These are phyloP conservation scores for Drosophila mayri DNA, from an alignment of 1,140 invertebrate genomes.

Conservation along the genomic window DNA sequence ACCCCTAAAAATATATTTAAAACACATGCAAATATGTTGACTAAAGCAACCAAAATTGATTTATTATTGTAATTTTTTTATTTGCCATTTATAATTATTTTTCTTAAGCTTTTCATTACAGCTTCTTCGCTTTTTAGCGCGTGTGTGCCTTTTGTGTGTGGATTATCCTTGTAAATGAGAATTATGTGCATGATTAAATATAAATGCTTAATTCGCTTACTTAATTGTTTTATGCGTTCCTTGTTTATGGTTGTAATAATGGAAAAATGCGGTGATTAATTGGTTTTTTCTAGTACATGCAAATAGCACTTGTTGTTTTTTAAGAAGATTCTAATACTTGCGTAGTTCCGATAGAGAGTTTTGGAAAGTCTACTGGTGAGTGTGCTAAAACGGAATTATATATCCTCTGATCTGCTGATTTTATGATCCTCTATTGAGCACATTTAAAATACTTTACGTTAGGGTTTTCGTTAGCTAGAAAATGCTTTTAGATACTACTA, in stretches of 20 bases:
- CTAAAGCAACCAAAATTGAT: slow-evolving; percentile 70
- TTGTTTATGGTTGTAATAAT: slow-evolving; percentile 48
- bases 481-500: slow-evolving; percentile 67
- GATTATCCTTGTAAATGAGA: slow-evolving; percentile 39
- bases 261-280: slow-evolving; percentile 52
- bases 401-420: slow-evolving; percentile 13
- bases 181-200: slow-evolving; percentile 48
- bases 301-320: slow-evolving; percentile 52
- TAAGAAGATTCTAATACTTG: slow-evolving; percentile 61
- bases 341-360: slow-evolving; percentile 52
- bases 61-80: slow-evolving; percentile 74
- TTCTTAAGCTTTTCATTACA: slow-evolving; percentile 59
- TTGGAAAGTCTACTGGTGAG: slow-evolving; percentile 40
- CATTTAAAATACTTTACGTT: slow-evolving; percentile 76
- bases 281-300: slow-evolving; percentile 61
- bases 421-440: slow-evolving; percentile 60
- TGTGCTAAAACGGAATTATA: slow-evolving; percentile 50
- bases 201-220: slow-evolving; percentile 37
- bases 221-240: slow-evolving; percentile 41
- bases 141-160: slow-evolving; percentile 35
- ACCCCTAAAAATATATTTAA: neutral
- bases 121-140: slow-evolving; percentile 39
- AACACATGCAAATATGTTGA: slow-evolving; percentile 21
- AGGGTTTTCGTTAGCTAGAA: slow-evolving; percentile 59
- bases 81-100: slow-evolving; percentile 64